A percentile compares a stretch with the other conserved stretches of the same genome.
Evolutionary conservation across 2,888 invertebrate genomes (phyloP).

Genomic region (Morpho deidamia): DNA sequence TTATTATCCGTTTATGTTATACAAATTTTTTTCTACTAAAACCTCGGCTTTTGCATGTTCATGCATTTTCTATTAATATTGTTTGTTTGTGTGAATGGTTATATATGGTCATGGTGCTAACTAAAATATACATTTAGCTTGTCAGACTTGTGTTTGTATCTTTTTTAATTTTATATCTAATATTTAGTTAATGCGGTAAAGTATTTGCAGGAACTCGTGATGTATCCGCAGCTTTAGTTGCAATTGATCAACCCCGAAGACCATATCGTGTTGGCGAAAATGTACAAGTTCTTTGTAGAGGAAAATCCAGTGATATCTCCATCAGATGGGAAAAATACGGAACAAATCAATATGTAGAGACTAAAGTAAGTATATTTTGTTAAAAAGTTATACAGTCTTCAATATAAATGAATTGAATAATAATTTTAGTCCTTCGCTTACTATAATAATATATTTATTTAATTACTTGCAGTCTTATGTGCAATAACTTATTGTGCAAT

Average conservation of each 20-base stretch:
- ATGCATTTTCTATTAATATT: background rate
- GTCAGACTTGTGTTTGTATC: too few relatives aligned
- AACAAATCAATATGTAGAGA: conserved; percentile 53
- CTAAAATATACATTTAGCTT: too few relatives aligned
- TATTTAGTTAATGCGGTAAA: background rate
- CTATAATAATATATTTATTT: too few relatives aligned
- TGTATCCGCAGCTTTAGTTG: conserved; percentile 38
- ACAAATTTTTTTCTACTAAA: conserved; percentile 8
- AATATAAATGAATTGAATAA: too few relatives aligned
- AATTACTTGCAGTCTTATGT: too few relatives aligned
- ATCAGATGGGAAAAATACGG: conserved; percentile 49
- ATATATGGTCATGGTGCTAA: too few relatives aligned
- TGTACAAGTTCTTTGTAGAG: conserved; percentile 51
- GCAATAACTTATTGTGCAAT: too few relatives aligned
- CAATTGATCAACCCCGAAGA: conserved; percentile 54
- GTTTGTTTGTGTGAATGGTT: too few relatives aligned
- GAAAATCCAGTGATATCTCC: conserved; percentile 31
- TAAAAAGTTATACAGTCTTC: too few relatives aligned
- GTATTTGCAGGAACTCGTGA: conserved; percentile 42
- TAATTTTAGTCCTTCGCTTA: too few relatives aligned
- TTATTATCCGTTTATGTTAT: conserved; percentile 7
- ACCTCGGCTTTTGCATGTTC: conserved; percentile 16
- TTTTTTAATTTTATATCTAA: background rate
- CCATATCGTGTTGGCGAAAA: conserved; percentile 54
- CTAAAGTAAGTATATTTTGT: conserved; percentile 38